Percentiles rank a stretch among this genome's conserved stretches.
phyloP scores from a whole-genome alignment of 2,888 invertebrate species.

The Metopia argyrocephala region DNA sequence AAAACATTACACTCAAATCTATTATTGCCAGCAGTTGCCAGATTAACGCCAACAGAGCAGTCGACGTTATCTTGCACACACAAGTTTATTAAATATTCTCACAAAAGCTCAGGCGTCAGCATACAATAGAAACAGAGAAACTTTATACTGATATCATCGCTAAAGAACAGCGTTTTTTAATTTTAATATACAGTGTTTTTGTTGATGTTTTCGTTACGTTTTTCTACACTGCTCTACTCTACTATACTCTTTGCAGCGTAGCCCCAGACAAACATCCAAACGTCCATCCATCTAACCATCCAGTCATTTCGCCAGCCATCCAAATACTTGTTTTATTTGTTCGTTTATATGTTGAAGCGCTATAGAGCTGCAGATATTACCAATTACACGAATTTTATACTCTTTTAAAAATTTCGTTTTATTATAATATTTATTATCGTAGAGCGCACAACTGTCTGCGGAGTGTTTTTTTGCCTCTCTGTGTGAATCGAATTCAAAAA shows the following conservation, averaged over 20 bases:
- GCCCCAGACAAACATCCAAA: conserved; percentile 67
- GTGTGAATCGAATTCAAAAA: conserved; percentile 53
- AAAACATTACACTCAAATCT: conserved; percentile 32
- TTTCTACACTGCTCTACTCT: not conserved
- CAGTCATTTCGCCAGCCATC: conserved; percentile 47
- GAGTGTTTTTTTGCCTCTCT: conserved; percentile 70
- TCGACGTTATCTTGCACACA: not conserved
- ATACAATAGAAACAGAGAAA: conserved; percentile 20
- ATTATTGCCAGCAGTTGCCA: conserved; percentile 14
- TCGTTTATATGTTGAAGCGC: conserved; percentile 58
- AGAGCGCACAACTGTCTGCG: conserved; percentile 78
- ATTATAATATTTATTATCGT: conserved; percentile 79
- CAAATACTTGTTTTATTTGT: conserved; percentile 62
- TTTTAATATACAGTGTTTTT: conserved; percentile 40
- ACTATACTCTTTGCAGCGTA: conserved; percentile 39
- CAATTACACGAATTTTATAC: conserved; percentile 79
- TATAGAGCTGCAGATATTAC: conserved; percentile 66
- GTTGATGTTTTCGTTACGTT: conserved; percentile 12
- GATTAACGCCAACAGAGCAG: conserved; percentile 36
- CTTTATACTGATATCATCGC: not conserved
- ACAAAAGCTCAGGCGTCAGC: not conserved
- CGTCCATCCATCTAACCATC: conserved; percentile 15
- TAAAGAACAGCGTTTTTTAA: conserved; percentile 29
- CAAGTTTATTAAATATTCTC: not conserved
- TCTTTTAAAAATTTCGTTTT: conserved; percentile 79